Evolutionary conservation across 1,140 invertebrate species (phyloP), one percentile per base, ranked within the genome.

Genomic region (Dryas iulia): DNA sequence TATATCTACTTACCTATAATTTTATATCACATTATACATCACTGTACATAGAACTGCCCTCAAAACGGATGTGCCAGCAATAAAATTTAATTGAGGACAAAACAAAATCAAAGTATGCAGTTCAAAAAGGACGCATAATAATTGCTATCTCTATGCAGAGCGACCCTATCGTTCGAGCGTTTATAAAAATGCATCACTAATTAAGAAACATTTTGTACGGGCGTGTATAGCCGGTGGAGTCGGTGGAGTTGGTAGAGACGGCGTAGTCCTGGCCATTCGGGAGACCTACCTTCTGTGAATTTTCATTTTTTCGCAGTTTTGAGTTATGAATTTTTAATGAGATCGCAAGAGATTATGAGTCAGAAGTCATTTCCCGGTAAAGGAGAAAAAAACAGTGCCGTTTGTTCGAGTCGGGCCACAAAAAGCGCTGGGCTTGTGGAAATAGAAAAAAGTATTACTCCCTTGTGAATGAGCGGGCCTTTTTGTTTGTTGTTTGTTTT

Each of bases 251-350:
- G n/a, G n/a, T 47, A 21, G 14, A 47, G 26, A 28, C 63, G 59
- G 59, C 30, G 60, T 61, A 68, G 54, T 63, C 59, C 69, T 60
- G 66, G 35, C 64, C 53, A 52, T 65, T 70, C 68, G 71, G 71
- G 61, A 18, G 39, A 21, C 39, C 18, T 69, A 81, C 78, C 78
- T 76, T 82, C 78, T 77, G 81, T 69, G 79, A 83, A 84, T 87
- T 87, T 87, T 85, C 77, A 83, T 84, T 92, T 91, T 89, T 90
- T 89, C 83, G 84, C 87, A 89, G 85, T 91, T 90, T 92, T 90
- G 84, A 92, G 89, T 92, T 92, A 92, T 92, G 88, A 92, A 92
- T 91, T 92, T 92, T 92, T 92, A 92, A 92, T 92, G 91, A 92
- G 91, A 92, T 92, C 82, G 87, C 90, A 77, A 84, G 89, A 92